phyloP scores from a whole-genome alignment of 2,113 vertebrate genomes.

The Ciconia maguari region DNA sequence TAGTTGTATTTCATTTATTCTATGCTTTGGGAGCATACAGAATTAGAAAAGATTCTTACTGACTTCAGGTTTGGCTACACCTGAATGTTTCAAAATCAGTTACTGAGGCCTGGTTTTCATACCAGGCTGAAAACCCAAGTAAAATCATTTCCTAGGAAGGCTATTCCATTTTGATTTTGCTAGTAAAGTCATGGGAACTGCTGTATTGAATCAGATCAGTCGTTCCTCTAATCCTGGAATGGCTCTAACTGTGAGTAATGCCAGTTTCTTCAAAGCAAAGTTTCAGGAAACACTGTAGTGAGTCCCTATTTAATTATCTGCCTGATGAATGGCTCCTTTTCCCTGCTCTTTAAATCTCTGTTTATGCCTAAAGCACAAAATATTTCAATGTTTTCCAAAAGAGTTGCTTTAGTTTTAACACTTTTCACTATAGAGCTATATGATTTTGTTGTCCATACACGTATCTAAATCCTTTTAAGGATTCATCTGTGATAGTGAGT shows the following conservation, averaged over 20 bases:
- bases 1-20: neutral
- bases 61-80: neutral
- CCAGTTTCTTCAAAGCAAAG: neutral
- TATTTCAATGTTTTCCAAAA: neutral
- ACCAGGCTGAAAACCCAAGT: neutral
- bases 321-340: neutral
- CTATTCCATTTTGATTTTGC: neutral
- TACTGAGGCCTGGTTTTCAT: neutral
- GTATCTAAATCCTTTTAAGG: neutral
- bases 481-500: neutral
- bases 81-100: neutral
- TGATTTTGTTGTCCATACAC: neutral
- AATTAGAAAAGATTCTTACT: neutral
- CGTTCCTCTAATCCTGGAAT: neutral
- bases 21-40: neutral
- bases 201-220: neutral
- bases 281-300: neutral
- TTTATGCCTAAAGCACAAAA: slow-evolving; percentile 7
- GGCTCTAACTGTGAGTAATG: neutral
- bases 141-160: neutral
- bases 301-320: neutral
- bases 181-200: neutral
- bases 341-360: neutral
- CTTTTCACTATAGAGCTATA: neutral
- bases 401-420: neutral